Evolutionary conservation across 2,113 vertebrate genomes (phyloP).

Genomic region (Sinocyclocheilus anophthalmus): DNA sequence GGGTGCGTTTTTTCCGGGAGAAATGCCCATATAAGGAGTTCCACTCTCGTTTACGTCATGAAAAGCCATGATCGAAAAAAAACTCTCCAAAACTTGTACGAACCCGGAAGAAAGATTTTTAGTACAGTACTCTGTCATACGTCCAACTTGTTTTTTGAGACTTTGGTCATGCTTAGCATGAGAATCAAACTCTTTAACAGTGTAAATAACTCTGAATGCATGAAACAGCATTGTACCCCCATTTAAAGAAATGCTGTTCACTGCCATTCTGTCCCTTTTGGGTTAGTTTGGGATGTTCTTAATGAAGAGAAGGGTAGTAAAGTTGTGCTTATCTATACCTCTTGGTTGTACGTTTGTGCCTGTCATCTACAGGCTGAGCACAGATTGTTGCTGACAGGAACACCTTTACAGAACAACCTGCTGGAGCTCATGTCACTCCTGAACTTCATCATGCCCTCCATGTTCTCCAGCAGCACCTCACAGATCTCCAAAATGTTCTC

Average conservation of each 20-base stretch:
- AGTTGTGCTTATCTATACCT: background rate
- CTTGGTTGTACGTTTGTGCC: background rate
- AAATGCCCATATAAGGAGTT: no score
- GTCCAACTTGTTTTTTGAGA: no score
- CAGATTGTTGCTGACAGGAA: slow-evolving; percentile 92
- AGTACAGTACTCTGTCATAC: no score
- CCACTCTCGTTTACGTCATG: no score
- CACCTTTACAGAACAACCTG: slow-evolving; percentile 95
- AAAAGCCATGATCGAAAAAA: no score
- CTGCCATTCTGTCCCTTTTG: background rate
- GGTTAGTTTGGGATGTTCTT: background rate
- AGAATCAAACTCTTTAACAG: no score
- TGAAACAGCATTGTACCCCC: no score
- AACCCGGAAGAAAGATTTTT: no score
- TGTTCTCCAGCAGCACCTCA: slow-evolving; percentile 93
- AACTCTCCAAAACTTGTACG: no score
- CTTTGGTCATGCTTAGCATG: no score
- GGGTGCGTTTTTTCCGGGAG: no score
- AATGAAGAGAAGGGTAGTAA: background rate
- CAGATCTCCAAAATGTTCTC: slow-evolving; percentile 96
- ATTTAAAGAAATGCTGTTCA: background rate
- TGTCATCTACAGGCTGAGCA: slow-evolving; percentile 81
- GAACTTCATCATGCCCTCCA: slow-evolving; percentile 98
- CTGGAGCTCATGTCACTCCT: slow-evolving; percentile 94
- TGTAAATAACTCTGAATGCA: no score